Evolutionary conservation across 2,888 invertebrate genomes (phyloP), one percentile per base, ranked within the genome.

Genomic region (Leuctra nigra): DNA sequence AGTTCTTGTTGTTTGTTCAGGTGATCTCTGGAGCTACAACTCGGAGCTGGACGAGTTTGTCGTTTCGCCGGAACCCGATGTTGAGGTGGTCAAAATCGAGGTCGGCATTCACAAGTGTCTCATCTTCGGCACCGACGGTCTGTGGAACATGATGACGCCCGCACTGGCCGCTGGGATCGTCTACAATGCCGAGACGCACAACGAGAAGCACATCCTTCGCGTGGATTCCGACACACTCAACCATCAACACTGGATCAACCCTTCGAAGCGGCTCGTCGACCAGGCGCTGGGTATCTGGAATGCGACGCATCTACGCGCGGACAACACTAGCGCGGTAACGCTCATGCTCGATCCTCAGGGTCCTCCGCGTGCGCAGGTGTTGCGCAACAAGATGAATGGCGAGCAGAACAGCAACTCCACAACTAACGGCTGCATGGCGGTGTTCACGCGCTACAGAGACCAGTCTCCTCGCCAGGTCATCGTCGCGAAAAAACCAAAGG

Each of bases 1-100:
- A n/a, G n/a, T n/a, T n/a, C n/a, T n/a, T 11, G 1, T n/a, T 4
- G 1, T 2, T 2, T 41, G 63, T 66, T 22, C 64, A 83, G 83
- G 97, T 48, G 98, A 98, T 72, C 77, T 99, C 14, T 99, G 98
- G 98, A 96, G 96, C 66, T 97, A 94, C 71, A 96, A 97, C 74
- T 87, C 89, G 1, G 84, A 84, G 58, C 82, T 86, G 64, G 86
- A 94, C 71, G 87, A 90, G 71, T 99, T 94, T 74, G 88, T 96
- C 16, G 97, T 99, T n/a, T 95, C 95, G 25, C 98, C 98, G 0
- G 93, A 93, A 71, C 98, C 98, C 0, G 98, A 99, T 75, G 91
- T 96, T 11, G 82, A 84, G 58, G 93, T 95, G 1, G 75, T 91
- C 59, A 80, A 84, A 61, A 87, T 94, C 64, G 87, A 93, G 71